Base-by-base conservation (phyloP, 2,888 invertebrate genomes). In the Venustoraphidia nigricollis region DNA sequence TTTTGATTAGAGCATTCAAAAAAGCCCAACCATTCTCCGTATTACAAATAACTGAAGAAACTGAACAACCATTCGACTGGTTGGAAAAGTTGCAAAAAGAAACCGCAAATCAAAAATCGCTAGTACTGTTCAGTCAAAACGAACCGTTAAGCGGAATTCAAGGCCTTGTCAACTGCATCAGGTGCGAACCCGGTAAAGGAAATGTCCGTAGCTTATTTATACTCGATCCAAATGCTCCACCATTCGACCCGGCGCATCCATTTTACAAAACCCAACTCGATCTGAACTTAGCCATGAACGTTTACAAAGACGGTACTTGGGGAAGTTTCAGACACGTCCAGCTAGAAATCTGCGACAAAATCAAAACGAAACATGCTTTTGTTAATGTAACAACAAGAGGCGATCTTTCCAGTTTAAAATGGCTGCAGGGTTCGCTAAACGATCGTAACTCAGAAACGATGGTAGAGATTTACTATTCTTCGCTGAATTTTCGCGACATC, bases 401-500 rank as follows among this genome's bases (percentile, higher is more conserved):
- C 44, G 95, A 97, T 62, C 69, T 96, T 47, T 83, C 88, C 0
- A 83, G 89, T 2, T 62, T 96, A 40, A 73, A 68, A n/a, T 92
- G 91, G 91, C 66, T 92, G 6, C 81, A 93, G 64, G 85, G 85
- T 1, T 69, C 73, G 6, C 9, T 34, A 34, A 35, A 44, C 34
- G n/a, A 34, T 10, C 13, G 13, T 9, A 11, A 11, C 10, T 34
- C 54, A 35, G 50, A 56, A 3, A 41, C 10, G 9, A 8, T 42
- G 17, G 27, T 73, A 1, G 60, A 76, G 63, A 75, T 87, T 1
- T 75, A 81, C 57, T 90, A 83, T 60, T 68, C 88, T 0, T 77
- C 91, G 0, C 64, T 95, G n/a, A 95, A 95, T 68, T 94, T 94
- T 78, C 80, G 90, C 58, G 95, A 95, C 64, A 72, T 95, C 1